Evolutionary conservation across 2,797 vertebrate species (phyloP), one percentile per base, ranked within the genome.

Genomic region (Sebastes steindachneri): DNA sequence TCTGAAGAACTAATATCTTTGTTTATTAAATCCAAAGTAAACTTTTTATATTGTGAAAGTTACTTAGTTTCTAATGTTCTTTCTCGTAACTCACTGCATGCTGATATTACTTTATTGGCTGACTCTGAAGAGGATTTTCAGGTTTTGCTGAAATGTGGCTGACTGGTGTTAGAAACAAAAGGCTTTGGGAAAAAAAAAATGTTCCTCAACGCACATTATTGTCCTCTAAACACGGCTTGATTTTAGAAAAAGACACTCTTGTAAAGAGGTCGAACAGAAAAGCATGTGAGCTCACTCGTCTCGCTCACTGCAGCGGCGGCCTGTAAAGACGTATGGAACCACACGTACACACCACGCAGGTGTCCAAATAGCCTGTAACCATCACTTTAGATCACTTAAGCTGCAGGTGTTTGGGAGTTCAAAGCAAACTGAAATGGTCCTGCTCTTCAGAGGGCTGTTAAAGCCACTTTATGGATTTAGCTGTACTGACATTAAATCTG

Each of bases 381-480:
- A 75, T 67, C 75, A 72, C 53, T 33, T 73, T 21, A 70, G 48
- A 80, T 80, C 51, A 65, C 59, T 58, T 37, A 35, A 19, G 69
- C 83, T 77, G 81, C 77, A 78, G 85, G 86, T 81, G 73, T 81
- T 83, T 14, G n/a, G 15, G 37, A 80, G 71, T 74, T 84, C 77
- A 82, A 86, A 80, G 74, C 33, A 83, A 73, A 41, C 6, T 19
- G n/a, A 83, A 76, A 68, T 9, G 28, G 48, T 53, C 63, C 4
- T 41, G 29, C 41, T 81, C 54, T 7, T 51, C 70, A 80, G 45
- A 75, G 26, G 37, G 19, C 23, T 23, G 25, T 80, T 57, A 68
- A 64, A 54, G 45, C 53, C 53, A 69, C 57, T 87, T 73, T 57
- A 68, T 35, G 25, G 62, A 68, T 71, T 84, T 72, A 63, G 29